A percentile compares a stretch with the other conserved stretches of the same genome.
phyloP scores from a whole-genome alignment of 2,888 invertebrate genomes.

The Lacanobia wlatinum region DNA sequence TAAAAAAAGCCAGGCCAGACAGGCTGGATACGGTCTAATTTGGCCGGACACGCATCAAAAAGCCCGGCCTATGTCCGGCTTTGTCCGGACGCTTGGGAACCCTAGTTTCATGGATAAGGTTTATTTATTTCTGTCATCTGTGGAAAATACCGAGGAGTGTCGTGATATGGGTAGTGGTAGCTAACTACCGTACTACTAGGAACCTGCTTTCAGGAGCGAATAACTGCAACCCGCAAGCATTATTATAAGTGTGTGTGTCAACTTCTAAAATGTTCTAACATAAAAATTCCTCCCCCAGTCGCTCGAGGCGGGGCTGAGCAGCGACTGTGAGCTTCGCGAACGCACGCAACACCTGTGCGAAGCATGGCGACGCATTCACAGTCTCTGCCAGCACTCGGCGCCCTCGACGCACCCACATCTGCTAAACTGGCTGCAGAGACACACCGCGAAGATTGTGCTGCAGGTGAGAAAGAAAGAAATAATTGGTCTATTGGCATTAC shows the following conservation, averaged over 20 bases:
- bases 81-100: too few species aligned
- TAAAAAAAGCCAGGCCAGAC: too few species aligned
- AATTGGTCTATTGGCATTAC: too few species aligned
- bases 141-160: not conserved
- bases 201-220: too few species aligned
- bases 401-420: slow-evolving; percentile 81
- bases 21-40: too few species aligned
- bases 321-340: slow-evolving; percentile 73
- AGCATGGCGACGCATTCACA: slow-evolving; percentile 85
- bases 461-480: slow-evolving; percentile 73
- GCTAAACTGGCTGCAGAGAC: slow-evolving; percentile 83
- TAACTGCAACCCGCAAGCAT: too few species aligned
- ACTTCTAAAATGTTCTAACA: not conserved
- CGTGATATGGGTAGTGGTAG: not conserved
- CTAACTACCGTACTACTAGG: too few species aligned
- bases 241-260: not conserved
- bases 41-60: too few species aligned
- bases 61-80: too few species aligned
- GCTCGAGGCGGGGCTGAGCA: slow-evolving; percentile 81
- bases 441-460: slow-evolving; percentile 82
- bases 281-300: slow-evolving; percentile 70
- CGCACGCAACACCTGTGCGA: slow-evolving; percentile 82
- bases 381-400: slow-evolving; percentile 83
- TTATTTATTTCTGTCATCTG: not conserved
- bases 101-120: too few species aligned